phyloP scores from a whole-genome alignment of 2,113 vertebrate species.

The Silurus meridionalis region DNA sequence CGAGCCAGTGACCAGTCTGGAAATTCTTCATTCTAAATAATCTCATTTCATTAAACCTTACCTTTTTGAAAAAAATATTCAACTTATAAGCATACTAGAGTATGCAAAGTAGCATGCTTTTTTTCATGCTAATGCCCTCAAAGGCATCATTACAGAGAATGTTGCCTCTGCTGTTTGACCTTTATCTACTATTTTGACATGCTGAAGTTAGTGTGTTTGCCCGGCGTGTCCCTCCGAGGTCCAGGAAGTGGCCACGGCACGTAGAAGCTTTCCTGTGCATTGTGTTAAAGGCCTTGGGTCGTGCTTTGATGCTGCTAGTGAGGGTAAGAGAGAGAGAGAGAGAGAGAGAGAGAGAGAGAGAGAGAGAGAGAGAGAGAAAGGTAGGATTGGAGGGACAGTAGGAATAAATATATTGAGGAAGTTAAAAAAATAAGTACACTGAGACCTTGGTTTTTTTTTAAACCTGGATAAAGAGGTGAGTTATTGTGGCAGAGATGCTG shows the following conservation, averaged over 20 bases:
- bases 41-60: too few relatives aligned
- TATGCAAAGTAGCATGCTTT: neutral
- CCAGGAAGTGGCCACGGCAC: constrained; percentile 50
- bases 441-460: constrained; percentile 34
- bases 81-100: neutral
- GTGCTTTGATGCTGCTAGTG: constrained; percentile 44
- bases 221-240: constrained; percentile 38
- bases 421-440: neutral
- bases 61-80: too few relatives aligned
- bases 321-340: neutral
- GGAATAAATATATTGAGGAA: constrained; percentile 32
- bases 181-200: constrained; percentile 20
- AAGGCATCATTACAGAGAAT: neutral
- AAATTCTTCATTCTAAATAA: neutral
- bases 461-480: constrained; percentile 20
- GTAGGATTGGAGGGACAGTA: neutral
- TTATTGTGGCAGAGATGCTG: constrained; percentile 1
- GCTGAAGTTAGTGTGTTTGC: neutral
- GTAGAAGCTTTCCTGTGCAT: constrained; percentile 59
- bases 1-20: neutral
- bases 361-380: constrained; percentile 3
- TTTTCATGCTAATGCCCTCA: neutral
- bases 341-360: neutral
- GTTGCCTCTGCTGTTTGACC: neutral
- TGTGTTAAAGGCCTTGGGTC: constrained; percentile 59